Evolutionary conservation across 2,888 invertebrate species (phyloP).

Genomic region (Allacma fusca): DNA sequence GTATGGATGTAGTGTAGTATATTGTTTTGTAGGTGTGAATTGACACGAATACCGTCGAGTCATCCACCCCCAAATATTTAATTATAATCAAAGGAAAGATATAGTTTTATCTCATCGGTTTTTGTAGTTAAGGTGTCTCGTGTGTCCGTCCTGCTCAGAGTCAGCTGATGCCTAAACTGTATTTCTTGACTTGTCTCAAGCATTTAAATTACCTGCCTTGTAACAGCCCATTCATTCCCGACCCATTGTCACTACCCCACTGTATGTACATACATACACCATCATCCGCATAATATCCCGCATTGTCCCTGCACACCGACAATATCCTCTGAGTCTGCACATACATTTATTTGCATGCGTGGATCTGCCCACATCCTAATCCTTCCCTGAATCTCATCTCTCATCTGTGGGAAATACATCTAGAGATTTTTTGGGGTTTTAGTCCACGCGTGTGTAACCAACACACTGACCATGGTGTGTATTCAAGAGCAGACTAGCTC

Average conservation of each 20-base stretch:
- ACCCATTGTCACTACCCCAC: not conserved
- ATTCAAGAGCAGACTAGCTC: not conserved
- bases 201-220: constrained; percentile 13
- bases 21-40: constrained; percentile 29
- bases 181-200: not conserved
- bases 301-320: no score
- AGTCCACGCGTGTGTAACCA: not conserved
- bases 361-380: no score
- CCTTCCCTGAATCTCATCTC: no score
- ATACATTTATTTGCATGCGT: no score
- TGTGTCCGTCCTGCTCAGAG: not conserved
- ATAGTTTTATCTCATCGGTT: constrained; percentile 26
- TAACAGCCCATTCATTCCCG: not conserved
- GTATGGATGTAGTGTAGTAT: no score
- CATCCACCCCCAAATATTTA: constrained; percentile 41
- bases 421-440: not conserved
- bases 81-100: constrained; percentile 24
- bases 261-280: no score
- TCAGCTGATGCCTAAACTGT: not conserved
- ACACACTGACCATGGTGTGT: no score
- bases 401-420: no score
- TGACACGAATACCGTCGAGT: constrained; percentile 38
- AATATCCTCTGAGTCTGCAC: no score
- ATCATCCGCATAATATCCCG: no score
- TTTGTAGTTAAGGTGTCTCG: constrained; percentile 9